phyloP scores from a whole-genome alignment of 2,797 vertebrate species.

The Gallinago solitaria region DNA sequence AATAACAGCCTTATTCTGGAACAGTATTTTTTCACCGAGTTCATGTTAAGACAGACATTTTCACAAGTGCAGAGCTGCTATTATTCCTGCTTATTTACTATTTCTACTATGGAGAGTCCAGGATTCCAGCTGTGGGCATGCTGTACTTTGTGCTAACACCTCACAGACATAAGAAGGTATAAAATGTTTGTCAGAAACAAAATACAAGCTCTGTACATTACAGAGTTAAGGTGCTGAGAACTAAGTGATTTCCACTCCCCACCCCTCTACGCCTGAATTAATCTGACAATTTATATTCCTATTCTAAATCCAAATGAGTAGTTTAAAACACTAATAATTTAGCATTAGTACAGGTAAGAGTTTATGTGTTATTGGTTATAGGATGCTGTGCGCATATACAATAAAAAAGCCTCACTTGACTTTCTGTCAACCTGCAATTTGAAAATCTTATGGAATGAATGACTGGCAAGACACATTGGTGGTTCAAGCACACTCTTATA shows the following conservation, averaged over 20 bases:
- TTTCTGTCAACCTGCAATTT: not conserved
- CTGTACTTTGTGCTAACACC: not conserved
- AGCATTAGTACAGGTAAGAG: not conserved
- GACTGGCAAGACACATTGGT: not conserved
- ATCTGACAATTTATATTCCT: not conserved
- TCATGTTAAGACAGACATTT: not conserved
- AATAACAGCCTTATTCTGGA: not conserved
- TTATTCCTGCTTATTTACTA: not conserved
- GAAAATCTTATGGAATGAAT: not conserved
- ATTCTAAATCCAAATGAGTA: not conserved
- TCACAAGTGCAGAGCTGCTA: not conserved
- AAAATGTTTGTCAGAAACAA: not conserved
- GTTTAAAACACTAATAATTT: not conserved
- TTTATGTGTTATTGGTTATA: not conserved
- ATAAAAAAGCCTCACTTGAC: not conserved
- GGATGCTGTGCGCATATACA: not conserved
- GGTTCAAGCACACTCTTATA: not conserved
- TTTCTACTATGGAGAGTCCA: not conserved
- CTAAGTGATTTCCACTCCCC: too few relatives aligned
- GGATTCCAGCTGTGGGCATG: not conserved
- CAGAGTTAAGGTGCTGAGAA: not conserved
- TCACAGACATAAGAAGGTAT: not conserved
- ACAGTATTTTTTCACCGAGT: not conserved
- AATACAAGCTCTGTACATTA: not conserved
- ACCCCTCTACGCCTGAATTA: not conserved